Conservation (phyloP, 2,797 vertebrate species). For the Psittacula derbiana region DNA sequence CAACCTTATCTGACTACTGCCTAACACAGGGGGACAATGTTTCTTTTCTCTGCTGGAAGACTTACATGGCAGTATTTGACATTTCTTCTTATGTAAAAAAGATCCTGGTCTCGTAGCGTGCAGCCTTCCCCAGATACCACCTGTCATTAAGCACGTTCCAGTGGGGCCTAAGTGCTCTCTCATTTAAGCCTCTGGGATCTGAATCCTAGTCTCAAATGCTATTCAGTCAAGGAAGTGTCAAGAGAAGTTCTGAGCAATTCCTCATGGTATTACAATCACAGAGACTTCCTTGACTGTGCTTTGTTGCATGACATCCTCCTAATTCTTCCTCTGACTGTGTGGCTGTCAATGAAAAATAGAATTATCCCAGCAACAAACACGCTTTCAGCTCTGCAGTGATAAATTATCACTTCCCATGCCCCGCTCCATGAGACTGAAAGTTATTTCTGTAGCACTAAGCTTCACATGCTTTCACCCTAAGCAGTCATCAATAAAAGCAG, state of each 20-base stretch:
- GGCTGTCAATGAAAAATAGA: neutral
- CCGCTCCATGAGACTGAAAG: neutral
- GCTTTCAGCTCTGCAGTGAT: neutral
- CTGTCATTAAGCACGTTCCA: neutral
- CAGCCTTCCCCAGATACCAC: neutral
- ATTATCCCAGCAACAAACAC: neutral
- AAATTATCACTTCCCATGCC: neutral
- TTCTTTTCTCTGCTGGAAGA: neutral
- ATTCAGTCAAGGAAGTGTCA: neutral
- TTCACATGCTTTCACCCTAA: neutral
- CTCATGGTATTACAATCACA: neutral
- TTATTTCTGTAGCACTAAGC: neutral
- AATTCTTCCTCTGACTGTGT: fast-evolving
- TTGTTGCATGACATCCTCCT: neutral
- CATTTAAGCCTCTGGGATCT: neutral
- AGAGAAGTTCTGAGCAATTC: neutral
- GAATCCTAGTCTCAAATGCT: neutral
- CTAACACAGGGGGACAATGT: neutral
- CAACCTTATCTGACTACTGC: neutral
- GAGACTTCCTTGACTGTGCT: neutral
- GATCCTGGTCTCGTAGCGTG: neutral
- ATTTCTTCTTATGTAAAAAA: neutral
- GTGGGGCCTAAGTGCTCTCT: neutral
- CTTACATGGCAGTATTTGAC: neutral
- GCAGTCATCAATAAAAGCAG: neutral